Evolutionary conservation across 2,797 vertebrate genomes (phyloP).

Genomic region (Coilia nasus): DNA sequence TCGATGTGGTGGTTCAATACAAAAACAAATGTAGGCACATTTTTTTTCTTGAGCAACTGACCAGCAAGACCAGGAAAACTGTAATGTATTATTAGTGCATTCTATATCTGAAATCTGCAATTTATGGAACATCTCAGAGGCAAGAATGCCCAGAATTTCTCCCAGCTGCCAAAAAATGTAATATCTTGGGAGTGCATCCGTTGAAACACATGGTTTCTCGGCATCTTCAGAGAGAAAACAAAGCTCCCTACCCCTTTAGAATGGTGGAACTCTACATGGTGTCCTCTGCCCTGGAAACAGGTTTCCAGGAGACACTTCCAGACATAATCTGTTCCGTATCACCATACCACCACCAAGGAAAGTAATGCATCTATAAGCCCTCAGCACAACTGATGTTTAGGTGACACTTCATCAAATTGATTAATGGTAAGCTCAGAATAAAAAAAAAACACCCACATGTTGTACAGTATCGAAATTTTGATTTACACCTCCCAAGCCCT

Average conservation of each 20-base stretch:
- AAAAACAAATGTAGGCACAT: background rate
- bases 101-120: background rate
- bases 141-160: background rate
- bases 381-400: background rate
- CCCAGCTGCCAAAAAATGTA: background rate
- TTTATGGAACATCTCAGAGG: background rate
- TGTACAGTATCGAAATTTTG: background rate
- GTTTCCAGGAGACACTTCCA: constrained; percentile 47
- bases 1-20: background rate
- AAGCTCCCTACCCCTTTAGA: background rate
- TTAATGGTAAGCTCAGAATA: background rate
- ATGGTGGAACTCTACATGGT: constrained; percentile 24
- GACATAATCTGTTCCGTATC: constrained; percentile 50
- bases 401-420: background rate
- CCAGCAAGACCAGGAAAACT: background rate
- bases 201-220: background rate
- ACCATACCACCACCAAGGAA: constrained; percentile 30
- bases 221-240: constrained; percentile 7
- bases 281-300: constrained; percentile 31
- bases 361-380: constrained; percentile 16
- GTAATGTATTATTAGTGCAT: background rate
- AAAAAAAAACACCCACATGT: background rate
- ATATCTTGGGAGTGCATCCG: background rate
- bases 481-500: background rate
- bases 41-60: background rate